Evolutionary conservation across 1,140 invertebrate species (phyloP).

Genomic region (Drosophila melanogaster): Release_6_plus_ISO1_MT NT_033777.3:24871501-24872000

Average conservation of each 20-base stretch:
- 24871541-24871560: constrained; percentile 52
- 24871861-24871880: constrained; percentile 24
- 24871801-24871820: constrained; percentile 38
- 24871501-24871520: constrained; percentile 24
- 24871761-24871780: constrained; percentile 30
- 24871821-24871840: constrained; percentile 43
- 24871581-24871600: constrained; percentile 27
- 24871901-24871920: constrained; percentile 22
- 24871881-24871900: not conserved
- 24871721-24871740: constrained; percentile 40
- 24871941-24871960: constrained; percentile 88
- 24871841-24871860: constrained; percentile 34
- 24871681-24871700: constrained; percentile 29
- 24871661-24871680: constrained; percentile 27
- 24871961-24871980: constrained; percentile 95
- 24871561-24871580: constrained; percentile 60
- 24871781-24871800: constrained; percentile 39
- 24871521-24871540: constrained; percentile 36
- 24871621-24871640: constrained; percentile 41
- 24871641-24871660: constrained; percentile 60
- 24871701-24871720: constrained; percentile 18
- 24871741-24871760: constrained; percentile 37
- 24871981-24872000: constrained; percentile 98
- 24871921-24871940: constrained; percentile 19
- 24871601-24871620: constrained; percentile 24